These are phyloP conservation scores for Ammodytes marinus DNA, from an alignment of 2,113 vertebrate species.

Conservation along the genomic window DNA sequence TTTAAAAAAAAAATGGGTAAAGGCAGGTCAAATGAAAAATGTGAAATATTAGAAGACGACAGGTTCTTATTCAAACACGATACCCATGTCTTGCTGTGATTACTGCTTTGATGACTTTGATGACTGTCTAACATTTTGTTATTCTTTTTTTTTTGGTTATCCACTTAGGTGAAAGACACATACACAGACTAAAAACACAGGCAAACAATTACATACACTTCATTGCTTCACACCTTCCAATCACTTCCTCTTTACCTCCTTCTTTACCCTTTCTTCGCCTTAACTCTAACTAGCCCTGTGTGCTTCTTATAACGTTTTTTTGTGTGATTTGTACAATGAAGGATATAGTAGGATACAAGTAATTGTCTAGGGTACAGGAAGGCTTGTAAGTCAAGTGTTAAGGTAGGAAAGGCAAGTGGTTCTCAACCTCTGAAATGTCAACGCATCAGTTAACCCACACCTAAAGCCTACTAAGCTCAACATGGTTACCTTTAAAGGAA, in stretches of 20 bases:
- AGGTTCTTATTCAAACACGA: not conserved
- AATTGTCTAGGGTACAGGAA: slow-evolving; percentile 21
- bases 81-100: not conserved
- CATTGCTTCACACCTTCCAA: slow-evolving; percentile 7
- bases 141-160: slow-evolving; percentile 74
- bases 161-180: slow-evolving; percentile 83
- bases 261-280: slow-evolving; percentile 40
- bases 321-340: slow-evolving; percentile 14
- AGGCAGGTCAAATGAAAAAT: not conserved
- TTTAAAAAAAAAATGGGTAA: not conserved
- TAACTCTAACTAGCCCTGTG: slow-evolving; percentile 45
- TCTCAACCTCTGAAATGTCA: slow-evolving; percentile 35
- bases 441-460: not conserved
- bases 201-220: slow-evolving; percentile 44
- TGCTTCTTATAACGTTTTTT: slow-evolving; percentile 26
- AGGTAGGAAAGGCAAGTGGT: slow-evolving; percentile 24
- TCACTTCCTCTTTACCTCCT: slow-evolving; percentile 36
- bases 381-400: slow-evolving; percentile 20
- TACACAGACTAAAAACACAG: slow-evolving; percentile 35
- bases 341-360: not conserved
- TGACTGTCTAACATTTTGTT: slow-evolving; percentile 70
- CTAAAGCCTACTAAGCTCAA: not conserved
- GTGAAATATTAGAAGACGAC: not conserved
- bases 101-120: slow-evolving; percentile 6
- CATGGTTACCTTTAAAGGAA: not conserved